Base-by-base conservation (phyloP, 2,888 invertebrate species). In the Diachrysia chrysitis region DNA sequence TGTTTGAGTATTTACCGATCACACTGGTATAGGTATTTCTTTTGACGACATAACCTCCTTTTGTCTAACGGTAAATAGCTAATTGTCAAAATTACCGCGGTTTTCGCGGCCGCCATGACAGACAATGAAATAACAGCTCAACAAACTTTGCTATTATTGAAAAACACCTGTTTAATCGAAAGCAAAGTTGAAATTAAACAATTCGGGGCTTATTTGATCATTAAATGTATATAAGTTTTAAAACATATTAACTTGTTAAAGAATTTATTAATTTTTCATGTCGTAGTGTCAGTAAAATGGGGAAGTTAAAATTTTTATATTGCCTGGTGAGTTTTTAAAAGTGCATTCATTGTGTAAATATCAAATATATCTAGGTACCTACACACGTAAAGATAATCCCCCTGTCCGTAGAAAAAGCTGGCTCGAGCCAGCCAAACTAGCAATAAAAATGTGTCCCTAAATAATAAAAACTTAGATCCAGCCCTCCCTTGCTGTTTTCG, bases 241-340 rank as follows among this genome's bases (percentile, higher is more conserved):
- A 3, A 25, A 21, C 7, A 25, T 2, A 56, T n/a, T 66, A 51
- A 42, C 46, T 66, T 25, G 14, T 25, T 17, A 57, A 62, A 71
- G 54, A 57, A 60, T 29, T 51, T 7, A 10, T 46, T 19, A 65
- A 29, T 70, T 58, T 65, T 53, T 19, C 10, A 21, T 21, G 21
- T 7, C 2, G 51, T 7, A 14, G 16, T 19, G 35, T 37, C 12
- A 25, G 16, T 0, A 58, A 1, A 7, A 73, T 73, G 73, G 66
- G 42, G 42, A 60, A 56, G 10, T 0, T 58, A 0, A 3, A 76
- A 9, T 2, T 76, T 14, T 54, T 73, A 1, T 29, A 66, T 2
- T 57, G 23, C 60, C 25, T 76, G 76, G 73, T 73, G 6, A 76
- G 73, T 57, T 37, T 42, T 16, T 37, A 2, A 42, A 37, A 21